A percentile compares a stretch with the other conserved stretches of the same genome.
Conservation (phyloP, 2,797 vertebrate species). For the Etheostoma nigrum region DNA sequence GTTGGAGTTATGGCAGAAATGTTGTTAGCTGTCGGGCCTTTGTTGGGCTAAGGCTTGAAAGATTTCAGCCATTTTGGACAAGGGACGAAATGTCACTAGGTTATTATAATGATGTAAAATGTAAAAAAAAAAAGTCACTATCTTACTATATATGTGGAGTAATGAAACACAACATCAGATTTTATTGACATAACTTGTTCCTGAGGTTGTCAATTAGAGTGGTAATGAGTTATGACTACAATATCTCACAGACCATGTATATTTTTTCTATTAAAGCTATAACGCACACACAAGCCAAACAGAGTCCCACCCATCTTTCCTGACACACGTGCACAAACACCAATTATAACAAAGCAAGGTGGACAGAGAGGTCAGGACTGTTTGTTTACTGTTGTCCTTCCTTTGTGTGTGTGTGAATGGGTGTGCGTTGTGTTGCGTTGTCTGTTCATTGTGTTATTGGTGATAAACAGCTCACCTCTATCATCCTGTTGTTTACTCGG, state of each 20-base stretch:
- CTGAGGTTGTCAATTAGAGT: not conserved
- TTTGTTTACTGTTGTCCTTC: slow-evolving; percentile 63
- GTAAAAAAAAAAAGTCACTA: too few species aligned
- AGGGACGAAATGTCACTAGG: too few species aligned
- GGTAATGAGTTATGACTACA: not conserved
- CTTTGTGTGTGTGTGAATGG: slow-evolving; percentile 48
- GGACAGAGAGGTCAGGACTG: slow-evolving; percentile 58
- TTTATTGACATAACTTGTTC: not conserved
- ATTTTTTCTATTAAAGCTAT: slow-evolving; percentile 4
- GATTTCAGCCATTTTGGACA: too few species aligned
- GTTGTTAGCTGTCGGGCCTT: too few species aligned
- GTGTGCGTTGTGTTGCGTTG: slow-evolving; percentile 33
- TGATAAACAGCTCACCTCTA: slow-evolving; percentile 67
- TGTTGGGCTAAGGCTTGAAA: too few species aligned
- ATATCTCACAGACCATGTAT: not conserved
- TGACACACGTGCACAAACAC: slow-evolving; percentile 4
- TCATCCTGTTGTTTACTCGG: slow-evolving; percentile 50
- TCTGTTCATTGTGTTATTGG: slow-evolving; percentile 59
- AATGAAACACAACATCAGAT: not conserved
- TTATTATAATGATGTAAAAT: too few species aligned
- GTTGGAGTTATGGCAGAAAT: too few species aligned
- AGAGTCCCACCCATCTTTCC: slow-evolving; percentile 25
- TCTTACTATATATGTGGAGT: too few species aligned
- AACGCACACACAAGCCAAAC: not conserved
- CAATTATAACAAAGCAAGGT: slow-evolving; percentile 49